These are phyloP conservation scores for Hafferia zeledoni DNA, from an alignment of 2,797 vertebrate genomes.

Conservation along the genomic window DNA sequence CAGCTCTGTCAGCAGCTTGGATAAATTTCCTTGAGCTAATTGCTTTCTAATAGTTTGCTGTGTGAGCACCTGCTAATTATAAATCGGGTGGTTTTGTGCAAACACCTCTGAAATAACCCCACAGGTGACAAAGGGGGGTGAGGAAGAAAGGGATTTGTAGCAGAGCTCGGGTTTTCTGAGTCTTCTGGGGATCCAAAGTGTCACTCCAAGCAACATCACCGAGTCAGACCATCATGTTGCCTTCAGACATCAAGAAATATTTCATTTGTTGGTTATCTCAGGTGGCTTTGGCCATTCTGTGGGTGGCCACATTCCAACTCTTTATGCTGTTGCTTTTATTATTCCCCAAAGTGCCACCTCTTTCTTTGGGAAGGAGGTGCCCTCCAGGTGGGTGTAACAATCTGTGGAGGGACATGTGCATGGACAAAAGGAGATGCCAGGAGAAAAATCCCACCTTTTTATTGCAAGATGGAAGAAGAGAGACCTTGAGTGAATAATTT, in stretches of 20 bases:
- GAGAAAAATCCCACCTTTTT: not conserved
- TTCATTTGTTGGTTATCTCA: not conserved
- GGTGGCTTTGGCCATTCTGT: too few species aligned
- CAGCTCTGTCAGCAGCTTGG: not conserved
- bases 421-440: not conserved
- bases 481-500: not conserved
- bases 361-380: not conserved
- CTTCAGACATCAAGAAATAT: not conserved
- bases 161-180: not conserved
- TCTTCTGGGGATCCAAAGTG: not conserved
- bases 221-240: not conserved
- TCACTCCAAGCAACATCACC: not conserved
- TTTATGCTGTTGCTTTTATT: not conserved
- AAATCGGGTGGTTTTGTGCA: not conserved
- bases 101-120: not conserved
- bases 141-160: not conserved
- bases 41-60: constrained; percentile 42
- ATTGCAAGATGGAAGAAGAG: not conserved
- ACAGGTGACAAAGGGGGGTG: constrained; percentile 5
- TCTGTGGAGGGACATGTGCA: not conserved
- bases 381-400: not conserved
- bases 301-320: too few species aligned
- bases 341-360: not conserved
- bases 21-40: constrained; percentile 5
- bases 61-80: not conserved